Evolutionary conservation across 1,140 invertebrate genomes (phyloP).

Genomic region (Orius insidiosus): DNA sequence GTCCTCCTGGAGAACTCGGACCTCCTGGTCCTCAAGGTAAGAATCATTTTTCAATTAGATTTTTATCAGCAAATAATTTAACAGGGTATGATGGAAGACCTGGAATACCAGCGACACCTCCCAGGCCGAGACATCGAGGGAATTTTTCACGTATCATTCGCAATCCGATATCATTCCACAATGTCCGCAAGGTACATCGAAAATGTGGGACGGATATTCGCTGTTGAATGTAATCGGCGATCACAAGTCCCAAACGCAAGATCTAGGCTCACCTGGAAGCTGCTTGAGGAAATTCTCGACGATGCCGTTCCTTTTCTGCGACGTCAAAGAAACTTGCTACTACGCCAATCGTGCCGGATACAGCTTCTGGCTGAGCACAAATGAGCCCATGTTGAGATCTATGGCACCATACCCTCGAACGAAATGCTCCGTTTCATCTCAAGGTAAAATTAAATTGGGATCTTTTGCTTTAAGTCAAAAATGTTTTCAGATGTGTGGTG

Average conservation of each 20-base stretch:
- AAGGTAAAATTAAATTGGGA: too few relatives aligned
- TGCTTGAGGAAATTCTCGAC: slow-evolving; percentile 76
- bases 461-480: too few relatives aligned
- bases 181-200: slow-evolving; percentile 68
- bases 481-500: slow-evolving; percentile 55
- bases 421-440: slow-evolving; percentile 77
- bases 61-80: slow-evolving; percentile 12
- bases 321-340: slow-evolving; percentile 74
- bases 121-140: slow-evolving; percentile 55
- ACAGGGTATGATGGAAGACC: slow-evolving; percentile 28
- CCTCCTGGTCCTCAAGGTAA: slow-evolving; percentile 45
- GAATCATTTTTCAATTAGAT: not conserved
- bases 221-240: slow-evolving; percentile 87
- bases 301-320: slow-evolving; percentile 90
- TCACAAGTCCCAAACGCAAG: slow-evolving; percentile 78
- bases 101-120: slow-evolving; percentile 29
- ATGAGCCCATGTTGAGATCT: slow-evolving; percentile 78
- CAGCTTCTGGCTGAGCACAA: slow-evolving; percentile 84
- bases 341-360: slow-evolving; percentile 84
- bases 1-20: slow-evolving; percentile 40
- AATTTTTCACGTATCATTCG: slow-evolving; percentile 81
- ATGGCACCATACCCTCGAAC: slow-evolving; percentile 68
- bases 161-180: slow-evolving; percentile 66
- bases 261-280: slow-evolving; percentile 77
- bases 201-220: slow-evolving; percentile 92